A percentile compares a stretch with the other conserved stretches of the same genome.
Conservation (phyloP, 37 sponge, comb jelly and placozoan species). For the Amphimedon queenslandica region DNA sequence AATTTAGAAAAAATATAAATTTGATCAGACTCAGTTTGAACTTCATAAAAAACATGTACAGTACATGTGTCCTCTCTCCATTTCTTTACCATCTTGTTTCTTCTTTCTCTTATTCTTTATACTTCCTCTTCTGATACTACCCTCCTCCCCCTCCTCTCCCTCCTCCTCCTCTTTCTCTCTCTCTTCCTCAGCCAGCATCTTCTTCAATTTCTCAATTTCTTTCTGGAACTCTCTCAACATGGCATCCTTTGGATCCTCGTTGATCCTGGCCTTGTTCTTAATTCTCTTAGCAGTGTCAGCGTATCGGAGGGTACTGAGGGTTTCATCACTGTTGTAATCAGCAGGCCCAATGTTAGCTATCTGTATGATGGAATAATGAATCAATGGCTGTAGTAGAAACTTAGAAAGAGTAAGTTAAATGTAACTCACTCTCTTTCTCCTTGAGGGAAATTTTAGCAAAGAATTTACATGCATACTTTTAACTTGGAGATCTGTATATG, state of each 20-base stretch:
- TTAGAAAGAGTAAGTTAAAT: no score
- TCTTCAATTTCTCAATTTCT: constrained; percentile 86
- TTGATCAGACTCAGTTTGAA: background rate
- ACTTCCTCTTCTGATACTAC: no score
- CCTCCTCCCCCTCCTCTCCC: constrained; percentile 30
- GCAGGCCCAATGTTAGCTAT: constrained; percentile 98
- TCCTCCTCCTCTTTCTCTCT: constrained; percentile 28
- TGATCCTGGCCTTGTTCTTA: constrained; percentile 93
- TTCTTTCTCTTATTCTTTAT: constrained; percentile 19
- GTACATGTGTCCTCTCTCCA: no score
- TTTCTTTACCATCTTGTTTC: background rate
- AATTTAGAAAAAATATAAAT: background rate
- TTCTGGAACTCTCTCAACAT: constrained; percentile 97
- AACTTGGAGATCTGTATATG: no score
- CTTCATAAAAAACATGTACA: background rate
- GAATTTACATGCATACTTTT: no score
- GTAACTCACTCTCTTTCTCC: no score
- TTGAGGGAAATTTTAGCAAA: no score
- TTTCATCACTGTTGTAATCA: constrained; percentile 91
- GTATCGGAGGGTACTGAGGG: constrained; percentile 89
- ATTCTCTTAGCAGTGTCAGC: constrained; percentile 96
- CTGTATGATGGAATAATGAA: constrained; percentile 23
- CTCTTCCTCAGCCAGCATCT: constrained; percentile 66
- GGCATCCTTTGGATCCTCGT: constrained; percentile 99
- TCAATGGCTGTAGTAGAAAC: background rate